Evolutionary conservation across 2,888 invertebrate species (phyloP).

Genomic region (Microdon myrmicae): DNA sequence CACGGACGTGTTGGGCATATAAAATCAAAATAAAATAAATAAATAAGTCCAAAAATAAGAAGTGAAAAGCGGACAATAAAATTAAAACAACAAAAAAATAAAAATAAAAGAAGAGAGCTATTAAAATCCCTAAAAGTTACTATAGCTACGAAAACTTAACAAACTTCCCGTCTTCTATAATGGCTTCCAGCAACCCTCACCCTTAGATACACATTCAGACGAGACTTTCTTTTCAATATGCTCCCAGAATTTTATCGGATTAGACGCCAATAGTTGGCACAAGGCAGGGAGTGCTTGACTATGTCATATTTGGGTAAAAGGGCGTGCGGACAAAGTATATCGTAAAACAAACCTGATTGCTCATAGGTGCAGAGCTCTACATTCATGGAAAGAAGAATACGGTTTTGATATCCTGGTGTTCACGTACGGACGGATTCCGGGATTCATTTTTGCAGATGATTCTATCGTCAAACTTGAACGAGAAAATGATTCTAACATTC

Average conservation of each 20-base stretch:
- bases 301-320: background rate
- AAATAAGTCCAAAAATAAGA: too few species aligned
- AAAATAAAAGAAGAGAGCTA: constrained; percentile 7
- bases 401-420: too few species aligned
- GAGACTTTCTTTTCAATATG: constrained; percentile 6
- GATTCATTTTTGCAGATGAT: too few species aligned
- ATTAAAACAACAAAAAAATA: constrained; percentile 18
- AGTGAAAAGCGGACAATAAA: constrained; percentile 5
- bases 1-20: too few species aligned
- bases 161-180: constrained; percentile 51
- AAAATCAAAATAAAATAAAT: too few species aligned
- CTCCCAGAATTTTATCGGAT: constrained; percentile 40
- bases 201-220: constrained; percentile 5
- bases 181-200: constrained; percentile 41
- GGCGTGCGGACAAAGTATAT: background rate
- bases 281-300: constrained; percentile 4
- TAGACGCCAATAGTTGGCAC: constrained; percentile 40
- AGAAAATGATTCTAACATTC: too few species aligned
- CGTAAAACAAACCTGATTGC: background rate
- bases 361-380: too few species aligned
- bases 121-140: constrained; percentile 41
- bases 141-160: constrained; percentile 52
- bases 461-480: too few species aligned
- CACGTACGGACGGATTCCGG: too few species aligned
- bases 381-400: too few species aligned